Conservation (phyloP, 2,797 vertebrate genomes). For the Psittacula echo region DNA sequence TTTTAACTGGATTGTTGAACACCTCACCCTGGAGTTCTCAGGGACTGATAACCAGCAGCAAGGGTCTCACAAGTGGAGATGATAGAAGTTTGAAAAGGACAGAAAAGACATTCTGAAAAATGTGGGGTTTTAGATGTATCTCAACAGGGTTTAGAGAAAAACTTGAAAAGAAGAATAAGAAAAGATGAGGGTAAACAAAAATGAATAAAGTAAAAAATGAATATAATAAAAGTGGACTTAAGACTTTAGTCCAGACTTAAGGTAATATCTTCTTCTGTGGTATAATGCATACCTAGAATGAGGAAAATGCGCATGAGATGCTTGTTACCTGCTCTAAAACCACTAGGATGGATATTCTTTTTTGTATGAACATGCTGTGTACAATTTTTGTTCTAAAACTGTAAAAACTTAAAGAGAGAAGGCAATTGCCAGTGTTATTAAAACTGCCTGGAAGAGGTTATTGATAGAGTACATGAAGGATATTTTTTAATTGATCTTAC, state of each 20-base stretch:
- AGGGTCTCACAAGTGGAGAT: neutral
- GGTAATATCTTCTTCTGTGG: neutral
- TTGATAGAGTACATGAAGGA: neutral
- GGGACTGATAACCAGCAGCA: neutral
- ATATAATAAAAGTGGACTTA: neutral
- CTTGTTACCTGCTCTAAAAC: neutral
- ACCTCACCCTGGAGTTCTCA: neutral
- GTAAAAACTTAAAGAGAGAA: neutral
- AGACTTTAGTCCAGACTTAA: neutral
- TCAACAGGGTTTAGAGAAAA: neutral
- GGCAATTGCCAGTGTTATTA: neutral
- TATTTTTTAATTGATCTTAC: neutral
- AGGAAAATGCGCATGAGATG: neutral
- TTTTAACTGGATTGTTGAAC: neutral
- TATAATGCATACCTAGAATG: neutral
- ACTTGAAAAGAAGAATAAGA: neutral
- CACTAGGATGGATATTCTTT: neutral
- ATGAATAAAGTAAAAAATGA: neutral
- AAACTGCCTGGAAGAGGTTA: neutral
- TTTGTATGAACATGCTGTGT: neutral
- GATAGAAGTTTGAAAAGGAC: neutral
- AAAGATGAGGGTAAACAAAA: neutral
- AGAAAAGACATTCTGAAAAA: neutral
- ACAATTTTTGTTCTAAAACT: neutral
- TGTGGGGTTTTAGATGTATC: neutral